A percentile compares a stretch with the other conserved stretches of the same genome.
Conservation (phyloP, 2,888 invertebrate species). For the Schizaphis graminum region DNA sequence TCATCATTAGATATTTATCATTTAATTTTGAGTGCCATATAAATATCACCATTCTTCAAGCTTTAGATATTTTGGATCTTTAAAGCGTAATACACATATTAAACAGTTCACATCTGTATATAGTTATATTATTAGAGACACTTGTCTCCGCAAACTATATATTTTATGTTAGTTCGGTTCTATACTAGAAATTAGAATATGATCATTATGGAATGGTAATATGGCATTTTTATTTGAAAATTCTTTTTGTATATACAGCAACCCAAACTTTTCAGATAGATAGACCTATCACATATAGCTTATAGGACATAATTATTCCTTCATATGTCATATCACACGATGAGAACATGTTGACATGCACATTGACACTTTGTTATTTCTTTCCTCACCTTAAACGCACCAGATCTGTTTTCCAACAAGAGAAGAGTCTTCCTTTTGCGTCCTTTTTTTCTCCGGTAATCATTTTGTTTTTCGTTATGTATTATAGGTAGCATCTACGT, state of each 20-base stretch:
- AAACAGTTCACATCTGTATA: no score
- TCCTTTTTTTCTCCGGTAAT: not conserved
- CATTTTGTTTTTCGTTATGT: not conserved
- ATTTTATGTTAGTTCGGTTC: no score
- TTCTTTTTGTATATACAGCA: not conserved
- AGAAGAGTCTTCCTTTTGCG: not conserved
- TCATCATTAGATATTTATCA: no score
- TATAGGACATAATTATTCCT: not conserved
- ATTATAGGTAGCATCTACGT: not conserved
- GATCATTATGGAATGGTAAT: no score
- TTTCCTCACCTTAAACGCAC: not conserved
- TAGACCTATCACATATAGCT: not conserved
- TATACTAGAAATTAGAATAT: no score
- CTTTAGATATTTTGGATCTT: no score
- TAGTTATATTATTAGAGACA: no score
- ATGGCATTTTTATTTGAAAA: not conserved
- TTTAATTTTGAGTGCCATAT: no score
- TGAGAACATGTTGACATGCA: not conserved
- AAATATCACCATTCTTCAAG: no score
- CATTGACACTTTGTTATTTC: not conserved
- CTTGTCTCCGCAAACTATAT: no score
- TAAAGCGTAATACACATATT: no score
- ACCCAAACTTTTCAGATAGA: no score
- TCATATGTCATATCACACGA: not conserved
- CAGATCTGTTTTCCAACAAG: not conserved